phyloP scores from a whole-genome alignment of 2,797 vertebrate species.

The Enteromius radiatus region DNA sequence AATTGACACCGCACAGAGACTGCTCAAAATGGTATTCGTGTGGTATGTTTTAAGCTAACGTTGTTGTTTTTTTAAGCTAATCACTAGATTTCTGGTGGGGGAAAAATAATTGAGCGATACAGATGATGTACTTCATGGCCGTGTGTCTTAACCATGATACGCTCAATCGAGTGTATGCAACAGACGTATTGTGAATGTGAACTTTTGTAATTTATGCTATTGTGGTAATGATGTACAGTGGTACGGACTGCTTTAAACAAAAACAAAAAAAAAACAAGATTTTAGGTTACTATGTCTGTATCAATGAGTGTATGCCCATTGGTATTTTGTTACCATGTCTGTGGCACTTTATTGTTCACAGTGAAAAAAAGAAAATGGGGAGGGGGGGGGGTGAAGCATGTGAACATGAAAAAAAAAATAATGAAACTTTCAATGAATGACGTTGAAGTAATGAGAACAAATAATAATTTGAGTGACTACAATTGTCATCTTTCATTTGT shows the following conservation, averaged over 20 bases:
- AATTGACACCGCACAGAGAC: background rate
- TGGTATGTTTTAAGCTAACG: slow-evolving; percentile 29
- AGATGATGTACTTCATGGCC: slow-evolving; percentile 53
- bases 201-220: slow-evolving; percentile 69
- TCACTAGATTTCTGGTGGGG: slow-evolving; percentile 12
- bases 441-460: slow-evolving; percentile 57
- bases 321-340: slow-evolving; percentile 73
- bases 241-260: slow-evolving; percentile 57
- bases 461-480: slow-evolving; percentile 50
- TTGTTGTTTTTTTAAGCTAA: slow-evolving; percentile 8
- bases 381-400: slow-evolving; percentile 65
- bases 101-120: background rate
- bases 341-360: slow-evolving; percentile 68
- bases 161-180: slow-evolving; percentile 68
- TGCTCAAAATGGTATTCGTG: slow-evolving; percentile 11
- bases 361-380: slow-evolving; percentile 49
- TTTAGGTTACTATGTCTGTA: slow-evolving; percentile 48
- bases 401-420: slow-evolving; percentile 61
- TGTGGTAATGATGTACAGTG: slow-evolving; percentile 58
- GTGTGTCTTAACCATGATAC: slow-evolving; percentile 44
- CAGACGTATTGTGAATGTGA: slow-evolving; percentile 72
- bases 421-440: slow-evolving; percentile 61
- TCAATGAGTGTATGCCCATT: slow-evolving; percentile 67
- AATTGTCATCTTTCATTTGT: slow-evolving; percentile 36
- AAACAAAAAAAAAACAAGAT: slow-evolving; percentile 21